These are phyloP conservation scores for Pterostichus niger DNA, from an alignment of 2,888 invertebrate genomes.

Conservation along the genomic window DNA sequence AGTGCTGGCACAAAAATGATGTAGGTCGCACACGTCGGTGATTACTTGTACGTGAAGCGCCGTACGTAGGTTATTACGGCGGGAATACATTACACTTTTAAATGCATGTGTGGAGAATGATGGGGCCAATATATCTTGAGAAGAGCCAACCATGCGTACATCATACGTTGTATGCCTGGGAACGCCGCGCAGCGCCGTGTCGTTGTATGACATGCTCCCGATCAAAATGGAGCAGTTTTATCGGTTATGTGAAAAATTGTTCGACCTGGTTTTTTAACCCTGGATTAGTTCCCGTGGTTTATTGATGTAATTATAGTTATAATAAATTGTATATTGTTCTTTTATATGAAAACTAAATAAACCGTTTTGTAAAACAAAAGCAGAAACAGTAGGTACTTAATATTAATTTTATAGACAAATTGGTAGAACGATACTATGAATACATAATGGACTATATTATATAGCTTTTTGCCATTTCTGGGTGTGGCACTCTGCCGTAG, in stretches of 20 bases:
- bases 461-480: too few relatives aligned
- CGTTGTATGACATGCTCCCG: background rate
- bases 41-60: conserved; percentile 18
- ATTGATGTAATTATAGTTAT: conserved; percentile 15
- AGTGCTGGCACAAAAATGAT: background rate
- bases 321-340: conserved; percentile 21
- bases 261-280: conserved; percentile 11
- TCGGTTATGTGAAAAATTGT: conserved; percentile 38
- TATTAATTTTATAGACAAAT: too few relatives aligned
- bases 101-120: conserved; percentile 38
- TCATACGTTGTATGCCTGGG: background rate
- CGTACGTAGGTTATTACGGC: conserved; percentile 11
- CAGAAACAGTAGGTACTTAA: too few relatives aligned
- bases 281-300: background rate
- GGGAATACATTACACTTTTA: conserved; percentile 38
- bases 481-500: too few relatives aligned
- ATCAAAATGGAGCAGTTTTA: conserved; percentile 39
- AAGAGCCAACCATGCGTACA: conserved; percentile 14
- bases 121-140: conserved; percentile 41
- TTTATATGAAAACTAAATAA: background rate
- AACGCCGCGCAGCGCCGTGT: conserved; percentile 17
- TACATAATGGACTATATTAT: too few relatives aligned
- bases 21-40: conserved; percentile 18
- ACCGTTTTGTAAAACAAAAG: background rate
- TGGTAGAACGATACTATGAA: too few relatives aligned